Conservation (phyloP, 2,113 vertebrate genomes). For the Rana temporaria region DNA sequence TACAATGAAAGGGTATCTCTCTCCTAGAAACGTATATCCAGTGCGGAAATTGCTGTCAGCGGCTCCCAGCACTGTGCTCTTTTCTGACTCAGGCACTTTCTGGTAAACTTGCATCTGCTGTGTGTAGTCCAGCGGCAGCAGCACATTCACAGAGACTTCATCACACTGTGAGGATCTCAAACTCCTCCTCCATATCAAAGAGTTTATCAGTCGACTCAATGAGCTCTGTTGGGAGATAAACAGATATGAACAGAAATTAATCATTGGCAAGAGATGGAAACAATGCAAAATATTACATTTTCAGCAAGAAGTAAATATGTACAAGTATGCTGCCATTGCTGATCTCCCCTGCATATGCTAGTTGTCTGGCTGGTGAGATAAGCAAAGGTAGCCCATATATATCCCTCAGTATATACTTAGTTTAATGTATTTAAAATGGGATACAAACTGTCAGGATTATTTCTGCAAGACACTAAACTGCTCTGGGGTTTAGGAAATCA, state of each 20-base stretch:
- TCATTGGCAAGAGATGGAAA: neutral
- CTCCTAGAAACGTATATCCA: neutral
- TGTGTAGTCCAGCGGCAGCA: slow-evolving; percentile 65
- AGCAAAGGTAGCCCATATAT: too few relatives aligned
- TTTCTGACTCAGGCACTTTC: slow-evolving; percentile 76
- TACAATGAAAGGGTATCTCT: neutral
- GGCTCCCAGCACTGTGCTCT: slow-evolving; percentile 60
- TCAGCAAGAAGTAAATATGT: too few relatives aligned
- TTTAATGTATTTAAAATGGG: neutral
- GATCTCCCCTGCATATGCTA: too few relatives aligned
- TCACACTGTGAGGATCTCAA: slow-evolving; percentile 87
- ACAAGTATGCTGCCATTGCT: too few relatives aligned
- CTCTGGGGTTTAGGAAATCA: too few relatives aligned
- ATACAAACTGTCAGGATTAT: too few relatives aligned
- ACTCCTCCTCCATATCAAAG: slow-evolving; percentile 87
- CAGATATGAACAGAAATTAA: slow-evolving; percentile 28
- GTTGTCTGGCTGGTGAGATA: too few relatives aligned
- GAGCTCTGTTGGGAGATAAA: slow-evolving; percentile 72
- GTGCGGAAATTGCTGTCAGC: neutral
- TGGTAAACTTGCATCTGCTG: slow-evolving; percentile 69
- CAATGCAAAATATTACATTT: neutral
- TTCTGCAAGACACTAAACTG: too few relatives aligned
- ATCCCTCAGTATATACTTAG: too few relatives aligned
- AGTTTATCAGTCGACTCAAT: slow-evolving; percentile 87
- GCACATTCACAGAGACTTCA: slow-evolving; percentile 56